Percentiles rank a stretch among this genome's conserved stretches.
Conservation (phyloP, 2,888 invertebrate species). For the Platycheirus albimanus region DNA sequence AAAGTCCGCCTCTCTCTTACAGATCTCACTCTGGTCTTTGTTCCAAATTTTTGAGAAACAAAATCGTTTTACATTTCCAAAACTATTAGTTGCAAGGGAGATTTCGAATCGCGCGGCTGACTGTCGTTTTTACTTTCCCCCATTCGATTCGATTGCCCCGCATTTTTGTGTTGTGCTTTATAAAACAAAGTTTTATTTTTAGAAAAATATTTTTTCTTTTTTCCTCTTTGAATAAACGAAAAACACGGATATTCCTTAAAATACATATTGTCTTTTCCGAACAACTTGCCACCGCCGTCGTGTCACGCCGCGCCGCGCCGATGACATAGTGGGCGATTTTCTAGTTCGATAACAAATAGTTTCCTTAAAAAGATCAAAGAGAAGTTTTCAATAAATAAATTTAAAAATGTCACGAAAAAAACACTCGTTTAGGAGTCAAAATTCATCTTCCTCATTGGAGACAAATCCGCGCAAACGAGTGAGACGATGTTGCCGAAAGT, state of each 20-base stretch:
- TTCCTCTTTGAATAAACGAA: neutral
- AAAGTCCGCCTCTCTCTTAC: neutral
- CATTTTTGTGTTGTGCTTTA: conserved; percentile 10
- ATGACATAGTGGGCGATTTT: conserved; percentile 29
- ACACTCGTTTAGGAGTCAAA: conserved; percentile 86
- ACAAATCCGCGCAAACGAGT: conserved; percentile 89
- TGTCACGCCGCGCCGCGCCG: no score
- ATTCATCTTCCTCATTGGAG: conserved; percentile 86
- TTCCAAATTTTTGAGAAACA: conserved; percentile 1
- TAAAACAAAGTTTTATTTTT: conserved; percentile 61
- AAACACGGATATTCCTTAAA: conserved; percentile 42
- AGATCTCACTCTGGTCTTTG: neutral
- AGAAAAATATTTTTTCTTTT: conserved; percentile 51
- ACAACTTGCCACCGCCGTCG: conserved; percentile 3
- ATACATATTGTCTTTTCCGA: conserved; percentile 21
- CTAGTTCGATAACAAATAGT: conserved; percentile 16
- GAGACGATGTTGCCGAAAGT: conserved; percentile 92
- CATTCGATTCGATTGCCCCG: conserved; percentile 8
- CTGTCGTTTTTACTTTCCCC: conserved; percentile 18
- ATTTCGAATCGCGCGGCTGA: conserved; percentile 37
- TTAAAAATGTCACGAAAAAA: conserved; percentile 79
- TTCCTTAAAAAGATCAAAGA: conserved; percentile 12
- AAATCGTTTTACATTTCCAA: conserved; percentile 25
- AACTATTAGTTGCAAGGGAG: conserved; percentile 62
- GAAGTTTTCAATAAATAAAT: conserved; percentile 8